These are phyloP conservation scores for Nemopilema nomurai DNA, from an alignment of 30 jellyfish, hydroid and myxozoan genomes.

Conservation along the genomic window DNA sequence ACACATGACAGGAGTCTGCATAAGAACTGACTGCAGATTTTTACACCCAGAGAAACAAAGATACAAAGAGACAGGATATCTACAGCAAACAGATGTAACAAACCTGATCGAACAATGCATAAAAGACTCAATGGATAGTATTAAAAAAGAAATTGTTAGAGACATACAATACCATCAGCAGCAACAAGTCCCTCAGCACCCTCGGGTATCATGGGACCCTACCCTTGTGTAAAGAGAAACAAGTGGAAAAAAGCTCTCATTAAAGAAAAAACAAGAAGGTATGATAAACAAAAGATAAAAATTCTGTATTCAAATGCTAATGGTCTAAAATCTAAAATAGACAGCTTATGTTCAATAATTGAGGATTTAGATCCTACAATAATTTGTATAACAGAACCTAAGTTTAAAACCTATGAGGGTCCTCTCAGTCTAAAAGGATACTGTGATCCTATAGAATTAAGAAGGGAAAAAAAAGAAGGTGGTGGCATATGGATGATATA, in stretches of 20 bases:
- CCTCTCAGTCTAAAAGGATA: neutral
- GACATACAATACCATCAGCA: neutral
- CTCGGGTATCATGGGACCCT: neutral
- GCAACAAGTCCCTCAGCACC: neutral
- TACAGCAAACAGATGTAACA: neutral
- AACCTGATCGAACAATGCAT: constrained; percentile 1
- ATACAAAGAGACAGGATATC: neutral
- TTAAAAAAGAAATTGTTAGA: neutral
- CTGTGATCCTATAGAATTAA: constrained; percentile 24
- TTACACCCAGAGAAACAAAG: constrained; percentile 13
- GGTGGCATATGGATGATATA: constrained; percentile 28
- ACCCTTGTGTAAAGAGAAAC: constrained; percentile 2
- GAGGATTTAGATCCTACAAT: neutral
- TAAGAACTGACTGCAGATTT: constrained; percentile 1
- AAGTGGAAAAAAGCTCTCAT: neutral
- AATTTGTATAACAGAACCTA: constrained; percentile 1
- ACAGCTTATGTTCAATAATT: neutral
- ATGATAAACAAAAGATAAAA: constrained; percentile 1
- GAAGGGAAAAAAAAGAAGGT: constrained; percentile 18
- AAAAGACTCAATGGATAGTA: neutral
- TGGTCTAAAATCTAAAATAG: neutral
- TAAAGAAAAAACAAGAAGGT: neutral
- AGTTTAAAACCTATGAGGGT: neutral
- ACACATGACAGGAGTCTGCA: constrained; percentile 12
- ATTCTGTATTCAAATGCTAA: neutral